Evolutionary conservation across 2,797 vertebrate species (phyloP).

Genomic region (Hapalemur alaotrensis): DNA sequence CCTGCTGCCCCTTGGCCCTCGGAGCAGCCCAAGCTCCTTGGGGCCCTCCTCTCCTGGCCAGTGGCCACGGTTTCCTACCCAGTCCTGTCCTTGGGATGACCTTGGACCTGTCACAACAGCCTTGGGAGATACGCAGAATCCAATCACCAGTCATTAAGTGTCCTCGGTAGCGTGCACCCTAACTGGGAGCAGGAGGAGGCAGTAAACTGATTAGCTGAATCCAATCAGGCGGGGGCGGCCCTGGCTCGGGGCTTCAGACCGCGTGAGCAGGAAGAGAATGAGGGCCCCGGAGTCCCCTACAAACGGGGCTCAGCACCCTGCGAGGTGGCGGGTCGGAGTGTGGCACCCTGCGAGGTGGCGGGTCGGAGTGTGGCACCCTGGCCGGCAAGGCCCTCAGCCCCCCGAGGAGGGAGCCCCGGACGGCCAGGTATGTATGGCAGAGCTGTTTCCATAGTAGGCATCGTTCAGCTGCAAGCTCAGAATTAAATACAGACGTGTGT

Average conservation of each 20-base stretch:
- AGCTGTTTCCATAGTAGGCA: background rate
- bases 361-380: rapidly evolving
- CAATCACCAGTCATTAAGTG: constrained; percentile 43
- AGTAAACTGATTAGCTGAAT: constrained; percentile 23
- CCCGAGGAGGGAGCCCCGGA: background rate
- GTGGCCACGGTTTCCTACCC: background rate
- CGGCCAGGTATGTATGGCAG: background rate
- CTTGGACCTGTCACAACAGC: background rate
- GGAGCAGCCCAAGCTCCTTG: rapidly evolving
- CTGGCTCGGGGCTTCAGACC: background rate
- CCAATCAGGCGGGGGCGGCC: background rate
- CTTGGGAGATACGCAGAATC: background rate
- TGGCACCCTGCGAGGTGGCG: rapidly evolving
- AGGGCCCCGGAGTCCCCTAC: rapidly evolving
- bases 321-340: rapidly evolving
- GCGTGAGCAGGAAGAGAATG: background rate
- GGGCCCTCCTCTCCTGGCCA: background rate
- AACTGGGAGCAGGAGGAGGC: background rate
- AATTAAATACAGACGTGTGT: too few relatives aligned
- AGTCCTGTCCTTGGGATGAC: constrained; percentile 6
- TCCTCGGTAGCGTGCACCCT: background rate
- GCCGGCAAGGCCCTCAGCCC: too few relatives aligned
- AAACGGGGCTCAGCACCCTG: background rate
- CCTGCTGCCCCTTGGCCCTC: rapidly evolving
- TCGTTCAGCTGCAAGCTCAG: background rate